These are phyloP conservation scores for Apotomis turbidana DNA, from an alignment of 2,888 invertebrate species.

Conservation along the genomic window DNA sequence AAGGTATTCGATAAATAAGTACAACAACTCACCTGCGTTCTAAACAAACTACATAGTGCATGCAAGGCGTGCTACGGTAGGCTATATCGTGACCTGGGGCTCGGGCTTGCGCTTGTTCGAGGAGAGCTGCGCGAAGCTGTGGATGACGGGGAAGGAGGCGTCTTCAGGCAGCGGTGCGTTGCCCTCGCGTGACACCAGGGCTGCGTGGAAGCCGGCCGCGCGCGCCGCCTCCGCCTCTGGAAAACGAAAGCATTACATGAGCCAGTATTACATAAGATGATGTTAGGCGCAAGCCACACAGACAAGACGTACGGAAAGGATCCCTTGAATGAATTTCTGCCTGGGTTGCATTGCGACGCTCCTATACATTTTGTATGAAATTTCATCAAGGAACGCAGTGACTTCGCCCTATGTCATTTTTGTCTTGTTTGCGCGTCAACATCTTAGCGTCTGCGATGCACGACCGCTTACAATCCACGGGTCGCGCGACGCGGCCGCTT, in stretches of 20 bases:
- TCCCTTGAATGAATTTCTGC: no score
- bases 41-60: slow-evolving; percentile 35
- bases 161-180: slow-evolving; percentile 88
- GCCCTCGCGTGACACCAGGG: slow-evolving; percentile 90
- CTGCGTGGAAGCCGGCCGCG: slow-evolving; percentile 87
- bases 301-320: no score
- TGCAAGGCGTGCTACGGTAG: slow-evolving; percentile 43
- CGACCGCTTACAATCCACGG: no score
- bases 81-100: slow-evolving; percentile 64
- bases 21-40: slow-evolving; percentile 27
- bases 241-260: background rate
- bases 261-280: no score
- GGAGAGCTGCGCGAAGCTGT: slow-evolving; percentile 85
- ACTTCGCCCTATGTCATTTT: no score
- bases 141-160: slow-evolving; percentile 81
- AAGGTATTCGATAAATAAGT: background rate
- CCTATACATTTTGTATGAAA: no score
- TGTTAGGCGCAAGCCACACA: no score
- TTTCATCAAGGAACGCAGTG: no score
- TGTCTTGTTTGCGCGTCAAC: no score
- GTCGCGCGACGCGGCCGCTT: no score
- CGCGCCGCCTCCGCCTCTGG: slow-evolving; percentile 94
- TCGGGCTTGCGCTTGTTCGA: slow-evolving; percentile 78
- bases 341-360: no score
- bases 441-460: no score